A percentile compares a stretch with the other conserved stretches of the same genome.
Evolutionary conservation across 2,797 vertebrate species (phyloP).

Genomic region (Telmatherina bonti): DNA sequence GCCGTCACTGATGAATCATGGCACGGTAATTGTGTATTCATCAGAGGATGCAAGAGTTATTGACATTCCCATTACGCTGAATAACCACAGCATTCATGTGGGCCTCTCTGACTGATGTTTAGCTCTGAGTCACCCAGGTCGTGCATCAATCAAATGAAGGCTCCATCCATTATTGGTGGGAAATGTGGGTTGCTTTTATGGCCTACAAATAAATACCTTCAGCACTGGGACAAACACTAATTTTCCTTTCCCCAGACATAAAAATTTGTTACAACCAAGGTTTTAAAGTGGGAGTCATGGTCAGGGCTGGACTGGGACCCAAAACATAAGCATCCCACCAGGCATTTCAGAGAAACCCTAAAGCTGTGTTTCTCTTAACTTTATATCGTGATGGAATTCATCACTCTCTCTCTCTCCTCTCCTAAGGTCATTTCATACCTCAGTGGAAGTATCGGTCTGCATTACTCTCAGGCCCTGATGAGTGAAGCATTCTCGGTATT

Average conservation of each 20-base stretch:
- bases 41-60: constrained; percentile 51
- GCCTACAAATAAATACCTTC: constrained; percentile 29
- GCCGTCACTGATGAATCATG: constrained; percentile 48
- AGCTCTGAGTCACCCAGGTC: constrained; percentile 28
- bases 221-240: constrained; percentile 18
- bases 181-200: constrained; percentile 35
- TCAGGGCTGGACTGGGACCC: not conserved
- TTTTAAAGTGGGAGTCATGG: constrained; percentile 1
- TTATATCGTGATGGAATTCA: no score
- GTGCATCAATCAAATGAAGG: constrained; percentile 45
- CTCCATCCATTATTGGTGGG: constrained; percentile 32
- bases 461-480: no score
- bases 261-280: not conserved
- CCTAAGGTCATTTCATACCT: no score
- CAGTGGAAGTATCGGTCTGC: no score
- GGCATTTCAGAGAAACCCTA: no score
- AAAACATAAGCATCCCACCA: no score
- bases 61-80: constrained; percentile 59
- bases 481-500: no score
- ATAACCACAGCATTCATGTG: constrained; percentile 44
- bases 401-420: no score
- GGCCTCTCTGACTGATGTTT: constrained; percentile 46
- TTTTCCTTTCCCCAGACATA: constrained; percentile 10
- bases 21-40: constrained; percentile 41
- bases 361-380: no score